Percentiles rank a stretch among this genome's conserved stretches.
These are phyloP conservation scores for Tenualosa ilisha DNA, from an alignment of 2,797 vertebrate species.

Conservation along the genomic window DNA sequence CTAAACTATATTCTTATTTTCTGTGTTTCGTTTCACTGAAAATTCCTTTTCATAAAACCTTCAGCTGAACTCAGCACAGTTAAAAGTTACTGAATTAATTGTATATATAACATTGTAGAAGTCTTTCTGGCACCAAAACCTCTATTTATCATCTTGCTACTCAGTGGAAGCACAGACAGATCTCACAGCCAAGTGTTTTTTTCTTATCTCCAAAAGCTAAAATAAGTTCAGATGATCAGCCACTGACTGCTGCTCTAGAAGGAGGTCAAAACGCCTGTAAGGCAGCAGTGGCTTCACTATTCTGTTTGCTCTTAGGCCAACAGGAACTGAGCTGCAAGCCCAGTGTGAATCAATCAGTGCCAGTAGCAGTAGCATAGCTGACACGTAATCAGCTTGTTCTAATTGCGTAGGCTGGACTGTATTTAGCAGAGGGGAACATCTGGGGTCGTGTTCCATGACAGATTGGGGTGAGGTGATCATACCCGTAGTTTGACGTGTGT, in stretches of 20 bases:
- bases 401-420: too few species aligned
- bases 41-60: background rate
- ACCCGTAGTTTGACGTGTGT: constrained; percentile 87
- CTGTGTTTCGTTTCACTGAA: background rate
- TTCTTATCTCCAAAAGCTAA: background rate
- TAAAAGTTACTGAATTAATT: too few species aligned
- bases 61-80: background rate
- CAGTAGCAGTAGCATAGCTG: too few species aligned
- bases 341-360: background rate
- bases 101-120: background rate
- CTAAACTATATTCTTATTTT: background rate
- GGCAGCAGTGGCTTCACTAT: background rate
- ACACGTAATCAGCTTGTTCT: too few species aligned
- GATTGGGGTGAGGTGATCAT: constrained; percentile 42
- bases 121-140: background rate
- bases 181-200: background rate
- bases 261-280: background rate
- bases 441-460: background rate
- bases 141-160: background rate
- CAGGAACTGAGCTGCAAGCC: background rate
- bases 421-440: too few species aligned
- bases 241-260: background rate
- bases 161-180: background rate
- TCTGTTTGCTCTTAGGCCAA: background rate
- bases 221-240: background rate